Conservation (phyloP, 2,797 vertebrate genomes). For the Mustela erminea region DNA sequence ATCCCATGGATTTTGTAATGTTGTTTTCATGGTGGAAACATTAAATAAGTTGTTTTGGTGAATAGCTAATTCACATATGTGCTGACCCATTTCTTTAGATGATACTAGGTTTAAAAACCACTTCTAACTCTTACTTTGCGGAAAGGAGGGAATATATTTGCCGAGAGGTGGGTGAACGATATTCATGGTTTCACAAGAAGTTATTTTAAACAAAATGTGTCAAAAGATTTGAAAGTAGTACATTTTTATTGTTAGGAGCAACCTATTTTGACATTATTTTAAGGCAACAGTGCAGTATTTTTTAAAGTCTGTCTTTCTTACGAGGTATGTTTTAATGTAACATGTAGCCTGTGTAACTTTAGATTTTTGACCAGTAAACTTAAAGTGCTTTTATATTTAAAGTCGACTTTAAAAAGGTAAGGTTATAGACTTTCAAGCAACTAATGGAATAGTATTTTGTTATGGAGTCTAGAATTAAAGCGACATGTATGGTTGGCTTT, state of each 20-base stretch:
- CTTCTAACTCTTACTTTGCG: slow-evolving; percentile 3
- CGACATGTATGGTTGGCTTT: slow-evolving; percentile 41
- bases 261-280: slow-evolving; percentile 51
- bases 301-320: slow-evolving; percentile 73
- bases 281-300: slow-evolving; percentile 50
- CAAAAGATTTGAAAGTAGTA: slow-evolving; percentile 46
- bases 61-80: neutral
- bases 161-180: neutral
- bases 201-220: slow-evolving; percentile 50
- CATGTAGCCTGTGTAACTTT: slow-evolving; percentile 78
- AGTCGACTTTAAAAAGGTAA: slow-evolving; percentile 71
- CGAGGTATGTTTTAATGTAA: slow-evolving; percentile 81
- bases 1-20: slow-evolving; percentile 36
- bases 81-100: slow-evolving; percentile 59
- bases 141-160: neutral
- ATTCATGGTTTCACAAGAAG: slow-evolving; percentile 70
- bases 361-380: slow-evolving; percentile 64
- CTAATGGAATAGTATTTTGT: slow-evolving; percentile 64
- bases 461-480: slow-evolving; percentile 57
- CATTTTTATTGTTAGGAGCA: slow-evolving; percentile 72
- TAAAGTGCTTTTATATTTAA: slow-evolving; percentile 74
- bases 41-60: neutral
- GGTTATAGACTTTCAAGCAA: slow-evolving; percentile 51
- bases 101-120: slow-evolving; percentile 20
- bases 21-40: slow-evolving; percentile 62